A percentile compares a stretch with the other conserved stretches of the same genome.
phyloP scores from a whole-genome alignment of 2,113 vertebrate genomes.

The Stictonetta naevosa region DNA sequence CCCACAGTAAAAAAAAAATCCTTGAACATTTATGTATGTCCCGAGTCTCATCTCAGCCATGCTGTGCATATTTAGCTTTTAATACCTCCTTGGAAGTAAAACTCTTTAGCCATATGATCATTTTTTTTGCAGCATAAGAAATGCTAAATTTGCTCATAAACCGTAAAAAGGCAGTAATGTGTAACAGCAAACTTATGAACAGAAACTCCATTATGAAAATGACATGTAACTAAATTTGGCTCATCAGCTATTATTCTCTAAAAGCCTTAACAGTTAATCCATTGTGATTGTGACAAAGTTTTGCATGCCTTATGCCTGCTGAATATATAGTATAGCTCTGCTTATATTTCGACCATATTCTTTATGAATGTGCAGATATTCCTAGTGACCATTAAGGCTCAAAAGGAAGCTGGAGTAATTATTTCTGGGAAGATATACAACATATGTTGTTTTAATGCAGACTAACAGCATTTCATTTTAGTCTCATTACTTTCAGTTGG shows the following conservation, averaged over 20 bases:
- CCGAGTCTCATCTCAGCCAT: not conserved
- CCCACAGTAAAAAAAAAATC: not conserved
- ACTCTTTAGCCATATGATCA: not conserved
- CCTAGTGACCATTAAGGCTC: constrained; percentile 32
- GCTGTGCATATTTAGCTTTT: not conserved
- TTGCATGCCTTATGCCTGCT: not conserved
- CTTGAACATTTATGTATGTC: not conserved
- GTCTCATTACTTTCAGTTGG: constrained; percentile 13
- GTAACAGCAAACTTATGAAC: not conserved
- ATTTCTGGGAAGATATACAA: constrained; percentile 43
- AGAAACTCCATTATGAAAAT: constrained; percentile 39
- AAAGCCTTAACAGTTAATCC: constrained; percentile 37
- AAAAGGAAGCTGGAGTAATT: constrained; percentile 34
- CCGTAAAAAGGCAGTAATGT: constrained; percentile 46
- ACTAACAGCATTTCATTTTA: constrained; percentile 14
- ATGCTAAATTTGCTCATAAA: constrained; percentile 57
- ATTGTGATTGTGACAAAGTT: not conserved
- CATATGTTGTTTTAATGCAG: not conserved
- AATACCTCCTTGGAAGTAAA: constrained; percentile 20
- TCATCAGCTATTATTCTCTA: constrained; percentile 40
- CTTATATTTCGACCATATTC: not conserved
- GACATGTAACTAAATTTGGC: constrained; percentile 33
- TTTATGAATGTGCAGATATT: constrained; percentile 2
- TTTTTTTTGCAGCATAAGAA: constrained; percentile 28
- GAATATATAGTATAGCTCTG: not conserved